phyloP scores from a whole-genome alignment of 2,797 vertebrate genomes.

The Ibycter americanus region DNA sequence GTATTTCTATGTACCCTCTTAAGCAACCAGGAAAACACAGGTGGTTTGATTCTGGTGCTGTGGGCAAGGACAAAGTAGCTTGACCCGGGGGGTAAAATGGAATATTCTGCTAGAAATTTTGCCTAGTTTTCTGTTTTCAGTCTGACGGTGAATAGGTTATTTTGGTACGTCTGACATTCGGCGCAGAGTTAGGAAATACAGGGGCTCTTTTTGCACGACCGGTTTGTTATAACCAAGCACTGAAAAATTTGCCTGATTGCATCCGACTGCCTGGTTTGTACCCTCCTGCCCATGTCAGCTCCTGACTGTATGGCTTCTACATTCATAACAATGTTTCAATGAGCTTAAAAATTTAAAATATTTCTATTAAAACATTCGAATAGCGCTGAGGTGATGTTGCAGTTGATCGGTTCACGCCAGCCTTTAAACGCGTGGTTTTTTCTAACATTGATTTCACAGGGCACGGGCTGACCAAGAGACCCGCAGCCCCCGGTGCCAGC shows the following conservation, averaged over 20 bases:
- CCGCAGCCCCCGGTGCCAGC: background rate
- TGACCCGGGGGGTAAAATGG: background rate
- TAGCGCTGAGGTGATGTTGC: background rate
- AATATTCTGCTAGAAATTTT: background rate
- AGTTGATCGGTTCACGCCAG: background rate
- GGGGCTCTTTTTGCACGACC: background rate
- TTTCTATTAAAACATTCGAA: background rate
- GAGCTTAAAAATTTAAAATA: background rate
- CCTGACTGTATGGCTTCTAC: rapidly evolving
- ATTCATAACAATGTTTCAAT: background rate
- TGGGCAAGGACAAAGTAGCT: background rate
- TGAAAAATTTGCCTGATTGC: background rate
- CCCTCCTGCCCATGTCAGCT: background rate
- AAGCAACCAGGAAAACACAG: background rate
- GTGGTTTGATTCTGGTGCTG: background rate
- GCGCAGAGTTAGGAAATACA: background rate
- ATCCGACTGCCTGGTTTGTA: rapidly evolving
- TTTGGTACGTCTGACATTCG: background rate
- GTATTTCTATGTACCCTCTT: background rate
- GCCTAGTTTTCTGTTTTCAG: background rate
- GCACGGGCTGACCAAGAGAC: background rate
- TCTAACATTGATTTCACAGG: background rate
- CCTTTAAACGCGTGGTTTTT: background rate
- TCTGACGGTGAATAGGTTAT: background rate
- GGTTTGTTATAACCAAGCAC: background rate